phyloP scores from a whole-genome alignment of 53 echinoderm and acorn worm genomes.

The Zoroaster sp. region DNA sequence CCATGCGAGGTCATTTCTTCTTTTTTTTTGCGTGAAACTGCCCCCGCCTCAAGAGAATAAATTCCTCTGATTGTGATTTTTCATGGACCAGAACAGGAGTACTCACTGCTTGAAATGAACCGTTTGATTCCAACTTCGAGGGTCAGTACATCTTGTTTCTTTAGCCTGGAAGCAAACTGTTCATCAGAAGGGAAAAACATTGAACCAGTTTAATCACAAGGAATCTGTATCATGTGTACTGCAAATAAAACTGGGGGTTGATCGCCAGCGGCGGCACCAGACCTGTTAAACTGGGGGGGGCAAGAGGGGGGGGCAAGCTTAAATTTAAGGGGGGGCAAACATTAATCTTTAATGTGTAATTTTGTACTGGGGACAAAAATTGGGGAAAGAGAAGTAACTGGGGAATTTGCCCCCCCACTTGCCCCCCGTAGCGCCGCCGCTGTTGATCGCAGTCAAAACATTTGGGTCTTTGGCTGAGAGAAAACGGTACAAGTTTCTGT shows the following conservation, averaged over 20 bases:
- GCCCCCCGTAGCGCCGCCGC: too few species aligned
- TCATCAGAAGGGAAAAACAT: background rate
- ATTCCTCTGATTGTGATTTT: background rate
- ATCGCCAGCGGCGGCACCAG: too few species aligned
- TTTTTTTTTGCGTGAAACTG: background rate
- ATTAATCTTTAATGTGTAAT: too few species aligned
- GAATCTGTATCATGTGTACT: background rate
- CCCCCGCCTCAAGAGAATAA: background rate
- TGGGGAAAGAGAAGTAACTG: background rate
- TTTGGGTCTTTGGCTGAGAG: too few species aligned
- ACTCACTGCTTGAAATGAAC: background rate
- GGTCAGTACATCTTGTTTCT: background rate
- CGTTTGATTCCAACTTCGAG: background rate
- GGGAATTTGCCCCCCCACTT: background rate
- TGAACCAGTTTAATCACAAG: too few species aligned
- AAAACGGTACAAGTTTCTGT: too few species aligned
- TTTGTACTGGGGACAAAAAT: background rate
- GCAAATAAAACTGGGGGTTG: background rate
- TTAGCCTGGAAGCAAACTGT: background rate
- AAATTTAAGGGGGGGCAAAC: too few species aligned
- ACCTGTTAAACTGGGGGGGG: too few species aligned
- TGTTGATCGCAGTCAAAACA: too few species aligned
- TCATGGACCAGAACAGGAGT: background rate
- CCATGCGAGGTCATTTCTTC: background rate
- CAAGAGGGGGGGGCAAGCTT: too few species aligned